These are phyloP conservation scores for Hemitrygon akajei DNA, from an alignment of 2,797 vertebrate genomes.

Conservation along the genomic window DNA sequence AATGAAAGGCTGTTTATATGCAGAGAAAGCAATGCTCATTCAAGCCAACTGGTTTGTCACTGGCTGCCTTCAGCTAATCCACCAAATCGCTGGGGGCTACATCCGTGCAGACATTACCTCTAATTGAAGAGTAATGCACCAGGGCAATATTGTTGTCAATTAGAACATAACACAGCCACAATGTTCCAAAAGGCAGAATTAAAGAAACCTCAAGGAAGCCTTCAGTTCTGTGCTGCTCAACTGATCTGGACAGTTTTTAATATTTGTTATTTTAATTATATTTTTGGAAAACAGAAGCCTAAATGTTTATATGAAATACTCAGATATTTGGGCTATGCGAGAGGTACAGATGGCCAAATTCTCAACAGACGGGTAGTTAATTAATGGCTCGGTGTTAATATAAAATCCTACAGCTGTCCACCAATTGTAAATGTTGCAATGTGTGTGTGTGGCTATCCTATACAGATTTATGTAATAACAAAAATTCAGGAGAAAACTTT, in stretches of 20 bases:
- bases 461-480: background rate
- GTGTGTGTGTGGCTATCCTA: background rate
- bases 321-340: background rate
- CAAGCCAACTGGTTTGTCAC: background rate
- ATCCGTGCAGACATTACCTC: background rate
- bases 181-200: background rate
- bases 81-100: background rate
- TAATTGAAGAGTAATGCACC: background rate
- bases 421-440: background rate
- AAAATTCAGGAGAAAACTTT: too few species aligned
- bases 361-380: background rate
- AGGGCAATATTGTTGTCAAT: background rate
- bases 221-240: background rate
- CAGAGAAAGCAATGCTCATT: background rate
- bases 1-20: background rate
- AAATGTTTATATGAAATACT: background rate
- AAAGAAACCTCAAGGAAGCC: background rate
- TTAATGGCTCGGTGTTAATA: background rate
- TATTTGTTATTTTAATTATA: background rate
- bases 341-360: background rate
- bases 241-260: background rate
- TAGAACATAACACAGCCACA: background rate
- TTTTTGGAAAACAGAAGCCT: background rate
- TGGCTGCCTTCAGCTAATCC: background rate
- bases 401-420: background rate